A percentile compares a stretch with the other conserved stretches of the same genome.
Evolutionary conservation across 2,888 invertebrate genomes (phyloP).

Genomic region (Lordiphosa fenestrarum): DNA sequence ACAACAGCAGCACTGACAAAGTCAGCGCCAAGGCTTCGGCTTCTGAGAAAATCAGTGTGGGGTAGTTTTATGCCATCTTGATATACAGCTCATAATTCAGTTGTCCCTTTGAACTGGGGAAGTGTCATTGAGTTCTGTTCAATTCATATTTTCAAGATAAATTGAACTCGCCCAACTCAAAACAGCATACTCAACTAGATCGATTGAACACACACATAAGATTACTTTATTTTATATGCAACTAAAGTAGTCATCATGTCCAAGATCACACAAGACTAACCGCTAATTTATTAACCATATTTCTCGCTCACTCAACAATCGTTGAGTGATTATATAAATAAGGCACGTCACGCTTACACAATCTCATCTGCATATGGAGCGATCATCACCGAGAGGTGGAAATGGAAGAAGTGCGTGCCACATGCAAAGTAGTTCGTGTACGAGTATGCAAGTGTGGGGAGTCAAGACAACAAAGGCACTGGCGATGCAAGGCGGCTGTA

Average conservation of each 20-base stretch:
- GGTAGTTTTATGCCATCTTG: slow-evolving; percentile 35
- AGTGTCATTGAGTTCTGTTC: slow-evolving; percentile 3
- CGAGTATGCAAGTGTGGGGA: slow-evolving; percentile 13
- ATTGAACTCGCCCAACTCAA: not conserved
- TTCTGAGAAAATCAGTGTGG: slow-evolving; percentile 55
- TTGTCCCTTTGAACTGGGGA: not conserved
- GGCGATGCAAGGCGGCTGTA: slow-evolving; percentile 35
- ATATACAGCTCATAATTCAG: slow-evolving; percentile 16
- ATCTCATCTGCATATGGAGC: slow-evolving; percentile 28
- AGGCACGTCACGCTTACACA: slow-evolving; percentile 45
- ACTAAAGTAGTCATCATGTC: not conserved
- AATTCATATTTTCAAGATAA: not conserved
- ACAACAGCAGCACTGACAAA: slow-evolving; percentile 6
- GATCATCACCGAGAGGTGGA: slow-evolving; percentile 36
- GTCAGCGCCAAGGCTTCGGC: slow-evolving; percentile 1
- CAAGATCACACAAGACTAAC: slow-evolving; percentile 25
- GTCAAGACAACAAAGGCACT: slow-evolving; percentile 14
- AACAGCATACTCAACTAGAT: not conserved
- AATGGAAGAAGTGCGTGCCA: slow-evolving; percentile 28
- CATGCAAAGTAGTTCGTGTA: slow-evolving; percentile 21
- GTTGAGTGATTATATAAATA: slow-evolving; percentile 59
- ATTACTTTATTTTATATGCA: too few relatives aligned
- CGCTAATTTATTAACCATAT: slow-evolving; percentile 57
- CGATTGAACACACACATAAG: not conserved
- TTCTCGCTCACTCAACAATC: slow-evolving; percentile 59